Evolutionary conservation across 1,140 invertebrate genomes (phyloP).

Genomic region (Agrypnia vestita): DNA sequence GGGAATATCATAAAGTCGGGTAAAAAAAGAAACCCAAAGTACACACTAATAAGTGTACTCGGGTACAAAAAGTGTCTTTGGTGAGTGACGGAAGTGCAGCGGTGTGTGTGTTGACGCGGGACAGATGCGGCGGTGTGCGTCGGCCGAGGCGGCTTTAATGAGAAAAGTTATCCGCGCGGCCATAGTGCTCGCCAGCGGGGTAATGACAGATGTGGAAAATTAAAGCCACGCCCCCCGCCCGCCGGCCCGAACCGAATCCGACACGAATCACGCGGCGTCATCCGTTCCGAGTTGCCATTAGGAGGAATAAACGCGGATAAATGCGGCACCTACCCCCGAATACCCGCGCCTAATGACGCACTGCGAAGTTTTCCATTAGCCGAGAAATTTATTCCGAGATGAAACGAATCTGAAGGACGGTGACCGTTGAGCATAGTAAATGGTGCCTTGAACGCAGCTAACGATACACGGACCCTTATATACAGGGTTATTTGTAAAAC

Average conservation of each 20-base stretch:
- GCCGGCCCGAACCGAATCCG: not conserved
- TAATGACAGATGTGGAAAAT: slow-evolving; percentile 55
- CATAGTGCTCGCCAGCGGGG: slow-evolving; percentile 26
- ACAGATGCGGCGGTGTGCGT: not conserved
- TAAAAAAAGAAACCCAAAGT: no score
- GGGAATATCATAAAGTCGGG: no score
- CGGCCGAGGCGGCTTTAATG: slow-evolving; percentile 18
- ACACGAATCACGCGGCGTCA: not conserved
- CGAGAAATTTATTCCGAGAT: not conserved
- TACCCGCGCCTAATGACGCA: not conserved
- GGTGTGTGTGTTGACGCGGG: no score
- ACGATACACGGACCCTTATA: no score
- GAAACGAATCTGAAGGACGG: no score
- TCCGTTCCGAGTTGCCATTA: slow-evolving; percentile 23
- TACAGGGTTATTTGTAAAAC: no score
- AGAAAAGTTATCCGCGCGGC: slow-evolving; percentile 36
- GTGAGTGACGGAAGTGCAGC: no score
- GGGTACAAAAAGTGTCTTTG: no score
- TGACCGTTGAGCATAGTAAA: no score
- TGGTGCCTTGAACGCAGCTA: no score
- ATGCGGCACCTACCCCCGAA: not conserved
- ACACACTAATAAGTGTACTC: no score
- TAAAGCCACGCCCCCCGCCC: slow-evolving; percentile 47
- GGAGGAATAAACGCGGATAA: slow-evolving; percentile 4
- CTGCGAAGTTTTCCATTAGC: slow-evolving; percentile 3